These are phyloP conservation scores for Miltochrista miniata DNA, from an alignment of 2,888 invertebrate species.

Conservation along the genomic window DNA sequence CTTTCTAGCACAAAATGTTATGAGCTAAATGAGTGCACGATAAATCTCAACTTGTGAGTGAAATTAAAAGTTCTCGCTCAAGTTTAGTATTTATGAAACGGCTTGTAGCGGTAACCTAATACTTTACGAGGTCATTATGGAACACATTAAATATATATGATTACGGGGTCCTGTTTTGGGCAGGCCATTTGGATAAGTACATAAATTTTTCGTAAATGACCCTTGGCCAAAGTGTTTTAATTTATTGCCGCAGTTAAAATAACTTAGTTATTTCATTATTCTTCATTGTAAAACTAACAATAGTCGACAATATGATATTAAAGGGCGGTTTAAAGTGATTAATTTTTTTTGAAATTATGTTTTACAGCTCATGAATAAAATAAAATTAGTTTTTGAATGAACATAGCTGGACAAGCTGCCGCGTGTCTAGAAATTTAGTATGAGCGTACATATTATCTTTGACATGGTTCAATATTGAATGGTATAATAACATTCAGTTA, in stretches of 20 bases:
- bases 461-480: too few species aligned
- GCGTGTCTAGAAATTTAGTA: too few species aligned
- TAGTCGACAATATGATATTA: too few species aligned
- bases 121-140: slow-evolving; percentile 79
- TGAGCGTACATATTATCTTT: too few species aligned
- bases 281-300: too few species aligned
- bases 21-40: slow-evolving; percentile 23
- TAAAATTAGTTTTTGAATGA: too few species aligned
- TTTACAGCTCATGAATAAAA: too few species aligned
- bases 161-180: slow-evolving; percentile 70
- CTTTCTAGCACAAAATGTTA: slow-evolving; percentile 17
- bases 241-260: slow-evolving; percentile 47
- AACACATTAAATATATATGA: slow-evolving; percentile 75
- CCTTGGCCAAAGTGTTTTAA: slow-evolving; percentile 65
- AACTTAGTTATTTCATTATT: too few species aligned
- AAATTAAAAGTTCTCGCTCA: slow-evolving; percentile 47
- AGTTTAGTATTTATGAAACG: slow-evolving; percentile 73
- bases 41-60: slow-evolving; percentile 45
- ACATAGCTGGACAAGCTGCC: too few species aligned
- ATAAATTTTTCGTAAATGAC: slow-evolving; percentile 76
- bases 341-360: too few species aligned
- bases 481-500: too few species aligned
- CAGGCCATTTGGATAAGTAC: slow-evolving; percentile 74
- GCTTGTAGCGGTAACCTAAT: slow-evolving; percentile 63
- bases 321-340: too few species aligned